Conservation (phyloP, 2,888 invertebrate species). For the Xanthorhoe spadicearia region DNA sequence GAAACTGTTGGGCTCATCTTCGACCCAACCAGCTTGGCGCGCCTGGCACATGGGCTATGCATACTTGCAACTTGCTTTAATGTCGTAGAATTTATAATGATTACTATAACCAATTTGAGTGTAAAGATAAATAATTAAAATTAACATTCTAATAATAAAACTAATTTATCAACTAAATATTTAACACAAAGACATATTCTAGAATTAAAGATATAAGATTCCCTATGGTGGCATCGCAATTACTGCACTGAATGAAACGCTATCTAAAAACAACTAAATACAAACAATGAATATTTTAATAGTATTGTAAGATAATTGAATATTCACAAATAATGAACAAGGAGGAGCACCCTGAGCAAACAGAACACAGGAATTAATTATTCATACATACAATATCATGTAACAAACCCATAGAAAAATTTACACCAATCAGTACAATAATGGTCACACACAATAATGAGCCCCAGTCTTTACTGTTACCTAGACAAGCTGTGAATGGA, state of each 20-base stretch:
- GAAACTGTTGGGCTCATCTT: constrained; percentile 53
- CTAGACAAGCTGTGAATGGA: constrained; percentile 37
- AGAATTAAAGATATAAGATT: constrained; percentile 74
- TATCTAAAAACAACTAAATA: constrained; percentile 45
- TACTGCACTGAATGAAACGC: constrained; percentile 55
- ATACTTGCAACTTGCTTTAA: constrained; percentile 58
- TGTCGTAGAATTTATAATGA: constrained; percentile 54
- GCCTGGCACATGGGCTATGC: constrained; percentile 48
- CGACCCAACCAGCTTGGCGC: constrained; percentile 20
- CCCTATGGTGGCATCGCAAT: constrained; percentile 67
- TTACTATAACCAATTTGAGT: constrained; percentile 73
- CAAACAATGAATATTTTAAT: constrained; percentile 31
- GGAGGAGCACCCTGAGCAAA: constrained; percentile 39
- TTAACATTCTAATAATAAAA: constrained; percentile 77
- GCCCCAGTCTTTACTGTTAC: constrained; percentile 72
- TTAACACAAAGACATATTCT: constrained; percentile 78
- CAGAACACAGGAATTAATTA: constrained; percentile 41
- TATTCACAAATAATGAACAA: constrained; percentile 49
- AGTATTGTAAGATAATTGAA: constrained; percentile 49
- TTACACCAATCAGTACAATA: constrained; percentile 80
- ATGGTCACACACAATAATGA: constrained; percentile 67
- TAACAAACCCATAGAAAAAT: constrained; percentile 83
- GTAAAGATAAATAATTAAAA: constrained; percentile 81
- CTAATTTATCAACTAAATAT: constrained; percentile 80
- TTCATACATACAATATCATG: constrained; percentile 62